Percentiles rank a stretch among this genome's conserved stretches.
Evolutionary conservation across 1,140 invertebrate species (phyloP).

Genomic region (Sycophila sp.): DNA sequence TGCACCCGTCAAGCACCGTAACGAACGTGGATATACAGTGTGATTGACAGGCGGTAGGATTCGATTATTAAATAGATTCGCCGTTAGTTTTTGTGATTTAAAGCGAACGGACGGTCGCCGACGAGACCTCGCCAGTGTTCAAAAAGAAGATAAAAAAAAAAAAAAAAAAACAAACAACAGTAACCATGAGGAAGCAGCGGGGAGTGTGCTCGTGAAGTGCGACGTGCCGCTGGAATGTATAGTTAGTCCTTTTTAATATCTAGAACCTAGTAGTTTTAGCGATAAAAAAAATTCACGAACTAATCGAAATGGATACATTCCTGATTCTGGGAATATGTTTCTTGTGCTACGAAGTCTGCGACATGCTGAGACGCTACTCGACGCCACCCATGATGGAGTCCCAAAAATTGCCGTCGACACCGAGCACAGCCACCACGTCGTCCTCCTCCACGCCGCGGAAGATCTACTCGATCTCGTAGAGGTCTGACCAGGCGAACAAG

Average conservation of each 20-base stretch:
- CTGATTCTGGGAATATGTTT: slow-evolving; percentile 68
- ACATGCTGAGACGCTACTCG: slow-evolving; percentile 60
- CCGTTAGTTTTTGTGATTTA: too few species aligned
- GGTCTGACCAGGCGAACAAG: not conserved
- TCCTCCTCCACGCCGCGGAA: slow-evolving; percentile 37
- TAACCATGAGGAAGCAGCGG: too few species aligned
- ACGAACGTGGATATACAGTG: too few species aligned
- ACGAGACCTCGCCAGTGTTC: too few species aligned
- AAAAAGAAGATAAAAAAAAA: too few species aligned
- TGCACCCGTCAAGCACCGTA: too few species aligned
- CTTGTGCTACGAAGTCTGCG: slow-evolving; percentile 69
- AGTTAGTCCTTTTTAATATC: not conserved
- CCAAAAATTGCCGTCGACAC: slow-evolving; percentile 43
- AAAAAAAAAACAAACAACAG: too few species aligned
- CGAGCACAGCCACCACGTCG: slow-evolving; percentile 26
- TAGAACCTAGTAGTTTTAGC: not conserved
- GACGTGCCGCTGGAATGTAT: not conserved
- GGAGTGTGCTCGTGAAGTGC: too few species aligned
- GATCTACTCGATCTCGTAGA: slow-evolving; percentile 60
- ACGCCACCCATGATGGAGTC: slow-evolving; percentile 48
- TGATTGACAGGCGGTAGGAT: too few species aligned
- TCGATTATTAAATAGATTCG: too few species aligned
- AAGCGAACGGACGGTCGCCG: too few species aligned
- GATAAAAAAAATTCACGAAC: not conserved
- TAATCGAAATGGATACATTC: slow-evolving; percentile 67